Evolutionary conservation across 2,797 vertebrate genomes (phyloP).

Genomic region (Ctenosaura bakeri): DNA sequence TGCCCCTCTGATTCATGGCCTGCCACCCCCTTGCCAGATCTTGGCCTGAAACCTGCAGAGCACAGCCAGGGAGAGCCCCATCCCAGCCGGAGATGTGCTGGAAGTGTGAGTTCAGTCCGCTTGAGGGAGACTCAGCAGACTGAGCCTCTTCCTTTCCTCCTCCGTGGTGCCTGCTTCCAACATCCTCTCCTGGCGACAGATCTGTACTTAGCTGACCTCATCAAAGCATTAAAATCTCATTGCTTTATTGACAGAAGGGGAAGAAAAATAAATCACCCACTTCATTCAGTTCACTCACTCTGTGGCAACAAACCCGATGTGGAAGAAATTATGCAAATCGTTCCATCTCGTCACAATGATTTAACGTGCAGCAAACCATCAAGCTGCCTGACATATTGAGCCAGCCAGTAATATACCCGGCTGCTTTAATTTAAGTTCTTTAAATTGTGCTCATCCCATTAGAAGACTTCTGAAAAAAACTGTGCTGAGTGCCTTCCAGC

Average conservation of each 20-base stretch:
- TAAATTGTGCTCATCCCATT: constrained; percentile 29
- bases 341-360: constrained; percentile 57
- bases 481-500: constrained; percentile 50
- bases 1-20: too few species aligned
- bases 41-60: too few species aligned
- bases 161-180: too few species aligned
- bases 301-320: constrained; percentile 31
- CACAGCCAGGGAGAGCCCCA: too few species aligned
- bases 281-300: constrained; percentile 58
- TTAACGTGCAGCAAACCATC: constrained; percentile 57
- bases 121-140: too few species aligned
- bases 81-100: too few species aligned
- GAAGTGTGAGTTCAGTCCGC: too few species aligned
- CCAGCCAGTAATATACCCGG: neutral
- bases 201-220: constrained; percentile 39
- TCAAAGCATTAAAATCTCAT: constrained; percentile 60
- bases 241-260: constrained; percentile 4
- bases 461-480: constrained; percentile 43
- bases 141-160: too few species aligned
- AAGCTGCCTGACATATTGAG: constrained; percentile 50
- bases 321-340: constrained; percentile 53
- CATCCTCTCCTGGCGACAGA: constrained; percentile 19
- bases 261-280: constrained; percentile 47
- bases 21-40: too few species aligned
- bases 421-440: constrained; percentile 20